Evolutionary conservation across 2,113 vertebrate species (phyloP).

Genomic region (Channa maculata): DNA sequence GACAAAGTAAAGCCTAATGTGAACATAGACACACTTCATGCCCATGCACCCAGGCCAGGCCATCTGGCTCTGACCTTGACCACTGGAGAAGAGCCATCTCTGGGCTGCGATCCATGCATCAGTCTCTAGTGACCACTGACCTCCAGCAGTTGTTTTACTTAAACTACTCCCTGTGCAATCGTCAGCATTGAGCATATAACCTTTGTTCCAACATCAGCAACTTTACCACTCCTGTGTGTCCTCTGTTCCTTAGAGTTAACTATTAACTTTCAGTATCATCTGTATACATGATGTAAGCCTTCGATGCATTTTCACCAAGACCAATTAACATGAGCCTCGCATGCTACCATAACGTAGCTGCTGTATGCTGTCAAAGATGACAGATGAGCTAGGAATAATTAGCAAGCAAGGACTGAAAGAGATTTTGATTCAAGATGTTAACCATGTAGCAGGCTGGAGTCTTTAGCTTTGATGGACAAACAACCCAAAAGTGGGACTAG

Average conservation of each 20-base stretch:
- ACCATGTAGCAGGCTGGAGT: conserved; percentile 51
- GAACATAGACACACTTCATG: conserved; percentile 45
- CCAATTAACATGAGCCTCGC: conserved; percentile 55
- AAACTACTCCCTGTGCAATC: conserved; percentile 64
- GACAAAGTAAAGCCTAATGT: conserved; percentile 18
- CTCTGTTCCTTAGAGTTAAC: background rate
- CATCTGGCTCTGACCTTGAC: conserved; percentile 76
- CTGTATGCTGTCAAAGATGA: conserved; percentile 57
- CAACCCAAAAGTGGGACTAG: conserved; percentile 50
- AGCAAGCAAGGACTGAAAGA: conserved; percentile 29
- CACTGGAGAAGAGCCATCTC: conserved; percentile 59
- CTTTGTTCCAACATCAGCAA: conserved; percentile 71
- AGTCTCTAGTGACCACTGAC: conserved; percentile 70
- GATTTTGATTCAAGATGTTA: conserved; percentile 56
- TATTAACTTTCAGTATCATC: conserved; percentile 47
- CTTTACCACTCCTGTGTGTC: conserved; percentile 50
- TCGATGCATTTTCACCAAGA: conserved; percentile 39
- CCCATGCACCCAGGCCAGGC: conserved; percentile 48
- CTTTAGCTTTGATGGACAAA: conserved; percentile 74
- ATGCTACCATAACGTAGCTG: conserved; percentile 32
- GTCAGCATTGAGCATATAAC: conserved; percentile 66
- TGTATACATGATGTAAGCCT: conserved; percentile 44
- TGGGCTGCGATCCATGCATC: conserved; percentile 71
- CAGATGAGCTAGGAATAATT: conserved; percentile 53
- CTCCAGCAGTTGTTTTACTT: conserved; percentile 66